Evolutionary conservation across 2,113 vertebrate species (phyloP).

Genomic region (Heterocephalus glaber): DNA sequence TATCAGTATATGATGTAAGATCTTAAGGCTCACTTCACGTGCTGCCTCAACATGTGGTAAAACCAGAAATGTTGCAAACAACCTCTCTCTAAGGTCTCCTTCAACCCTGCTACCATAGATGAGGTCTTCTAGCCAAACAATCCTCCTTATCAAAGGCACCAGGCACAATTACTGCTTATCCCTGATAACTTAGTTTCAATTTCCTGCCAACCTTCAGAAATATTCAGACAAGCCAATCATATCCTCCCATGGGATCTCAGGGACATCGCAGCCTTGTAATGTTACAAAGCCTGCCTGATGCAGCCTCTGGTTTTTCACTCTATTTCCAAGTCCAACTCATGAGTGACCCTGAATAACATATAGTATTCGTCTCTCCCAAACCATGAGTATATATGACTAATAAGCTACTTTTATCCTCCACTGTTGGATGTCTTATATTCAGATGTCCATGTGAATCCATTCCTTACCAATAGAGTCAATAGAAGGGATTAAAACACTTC

Average conservation of each 20-base stretch:
- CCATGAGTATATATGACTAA: not conserved
- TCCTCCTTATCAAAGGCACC: conserved; percentile 36
- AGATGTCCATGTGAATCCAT: not conserved
- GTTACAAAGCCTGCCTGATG: not conserved
- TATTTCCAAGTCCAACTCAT: not conserved
- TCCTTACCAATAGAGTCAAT: not conserved
- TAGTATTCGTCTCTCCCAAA: not conserved
- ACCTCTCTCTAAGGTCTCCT: not conserved
- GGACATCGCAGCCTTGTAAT: not conserved
- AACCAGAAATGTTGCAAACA: not conserved
- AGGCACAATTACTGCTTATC: not conserved
- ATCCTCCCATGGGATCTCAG: not conserved
- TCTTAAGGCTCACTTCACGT: not conserved
- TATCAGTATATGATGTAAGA: not conserved
- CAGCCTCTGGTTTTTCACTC: not conserved
- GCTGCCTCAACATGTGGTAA: not conserved
- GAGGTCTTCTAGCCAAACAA: conserved; percentile 18
- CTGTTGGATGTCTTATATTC: not conserved
- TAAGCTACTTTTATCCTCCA: not conserved
- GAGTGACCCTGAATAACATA: not conserved
- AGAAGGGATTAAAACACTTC: not conserved
- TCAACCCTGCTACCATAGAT: not conserved
- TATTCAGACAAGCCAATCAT: not conserved
- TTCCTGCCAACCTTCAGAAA: conserved; percentile 38
- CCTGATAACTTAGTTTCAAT: not conserved